A percentile compares a stretch with the other conserved stretches of the same genome.
Conservation (phyloP, 2,888 invertebrate species). For the Drosophila anceps region DNA sequence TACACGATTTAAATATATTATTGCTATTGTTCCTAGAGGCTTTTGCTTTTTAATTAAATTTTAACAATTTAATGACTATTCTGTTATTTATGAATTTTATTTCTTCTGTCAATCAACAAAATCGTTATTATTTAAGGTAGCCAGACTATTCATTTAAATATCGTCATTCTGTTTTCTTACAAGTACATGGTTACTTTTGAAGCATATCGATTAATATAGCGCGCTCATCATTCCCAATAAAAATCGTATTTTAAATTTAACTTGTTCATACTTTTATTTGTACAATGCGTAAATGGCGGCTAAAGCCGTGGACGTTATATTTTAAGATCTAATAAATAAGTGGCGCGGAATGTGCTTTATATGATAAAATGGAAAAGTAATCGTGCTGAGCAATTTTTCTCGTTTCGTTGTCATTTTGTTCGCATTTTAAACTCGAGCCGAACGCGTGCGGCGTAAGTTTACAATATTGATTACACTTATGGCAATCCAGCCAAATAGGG, state of each 20-base stretch:
- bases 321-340: slow-evolving; percentile 61
- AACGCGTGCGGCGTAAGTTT: slow-evolving; percentile 85
- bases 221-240: not conserved
- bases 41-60: not conserved
- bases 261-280: slow-evolving; percentile 68
- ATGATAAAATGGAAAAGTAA: slow-evolving; percentile 43
- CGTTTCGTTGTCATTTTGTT: slow-evolving; percentile 19
- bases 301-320: slow-evolving; percentile 58
- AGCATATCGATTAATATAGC: not conserved
- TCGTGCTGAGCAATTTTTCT: slow-evolving; percentile 36
- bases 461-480: slow-evolving; percentile 87
- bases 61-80: not conserved
- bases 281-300: slow-evolving; percentile 66
- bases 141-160: not conserved
- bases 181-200: not conserved
- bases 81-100: not conserved
- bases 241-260: slow-evolving; percentile 9
- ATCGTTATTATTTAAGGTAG: not conserved
- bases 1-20: not conserved
- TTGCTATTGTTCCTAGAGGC: not conserved
- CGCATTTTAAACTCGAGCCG: slow-evolving; percentile 76
- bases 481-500: slow-evolving; percentile 87
- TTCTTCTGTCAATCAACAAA: not conserved
- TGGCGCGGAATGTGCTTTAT: slow-evolving; percentile 48
- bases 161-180: too few species aligned